Evolutionary conservation across 2,888 invertebrate species (phyloP), one percentile per base, ranked within the genome.

Genomic region (Ypsolopha sequella): DNA sequence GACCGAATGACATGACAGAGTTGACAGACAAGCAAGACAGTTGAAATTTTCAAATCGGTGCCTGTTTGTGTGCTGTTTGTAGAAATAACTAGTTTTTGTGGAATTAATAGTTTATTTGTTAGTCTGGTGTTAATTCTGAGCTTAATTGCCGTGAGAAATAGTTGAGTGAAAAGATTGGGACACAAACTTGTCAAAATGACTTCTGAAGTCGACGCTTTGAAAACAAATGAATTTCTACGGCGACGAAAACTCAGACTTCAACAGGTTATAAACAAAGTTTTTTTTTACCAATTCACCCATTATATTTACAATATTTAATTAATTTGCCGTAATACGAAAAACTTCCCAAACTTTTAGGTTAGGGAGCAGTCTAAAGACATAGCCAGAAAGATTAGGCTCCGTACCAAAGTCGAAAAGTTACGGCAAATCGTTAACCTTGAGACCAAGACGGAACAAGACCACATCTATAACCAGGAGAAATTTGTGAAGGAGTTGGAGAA

Each of bases 321-420:
- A 24, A 24, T 4, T 24, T 24, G 24, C 24, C 24, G 24, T 24
- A 24, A 24, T 24, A 24, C 4, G 24, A 24, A 24, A 24, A 24
- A 24, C 11, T 39, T n/a, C 9, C 11, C 10, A 13, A 34, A 3
- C 59, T 71, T 77, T 64, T 74, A 87, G 87, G 87, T 87, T 60
- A 76, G 87, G 56, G 87, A 87, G 68, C 87, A 87, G 60, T 87
- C 87, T 48, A 87, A 86, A 69, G 82, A 84, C 52, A 81, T 87
- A 51, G 87, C 87, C 10, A 84, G 80, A 63, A 80, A 78, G 66
- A 73, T 87, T 57, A 66, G 87, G 57, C 76, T 80, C 62, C 80
- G 84, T 55, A 76, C 84, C 48, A 78, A 76, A 62, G 69, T 70
- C 54, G 86, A 85, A 64, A 77, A 76, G 57, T 68, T 76, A 55